Evolutionary conservation across 1,140 invertebrate genomes (phyloP).

Genomic region (Eufriesea mexicana): DNA sequence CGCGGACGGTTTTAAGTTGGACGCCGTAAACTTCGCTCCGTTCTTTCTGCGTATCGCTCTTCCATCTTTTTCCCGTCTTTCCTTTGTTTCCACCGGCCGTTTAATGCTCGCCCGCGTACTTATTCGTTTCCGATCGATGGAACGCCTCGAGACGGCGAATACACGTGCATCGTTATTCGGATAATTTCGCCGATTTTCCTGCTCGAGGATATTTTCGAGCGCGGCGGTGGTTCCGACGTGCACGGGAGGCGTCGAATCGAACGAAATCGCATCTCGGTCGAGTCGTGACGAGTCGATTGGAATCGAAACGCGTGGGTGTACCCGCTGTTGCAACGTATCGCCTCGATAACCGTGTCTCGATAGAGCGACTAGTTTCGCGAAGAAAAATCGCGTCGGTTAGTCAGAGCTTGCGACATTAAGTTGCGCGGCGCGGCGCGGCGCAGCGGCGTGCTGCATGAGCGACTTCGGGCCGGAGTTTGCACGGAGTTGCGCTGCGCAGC

Average conservation of each 20-base stretch:
- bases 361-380: slow-evolving; percentile 74
- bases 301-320: slow-evolving; percentile 74
- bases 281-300: background rate
- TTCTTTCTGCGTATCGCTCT: slow-evolving; percentile 27
- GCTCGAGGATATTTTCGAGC: too few relatives aligned
- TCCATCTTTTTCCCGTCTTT: slow-evolving; percentile 13
- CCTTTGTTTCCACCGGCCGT: slow-evolving; percentile 33
- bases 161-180: too few relatives aligned
- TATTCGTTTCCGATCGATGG: too few relatives aligned
- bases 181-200: too few relatives aligned
- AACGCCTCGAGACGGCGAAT: too few relatives aligned
- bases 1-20: slow-evolving; percentile 72
- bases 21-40: slow-evolving; percentile 69
- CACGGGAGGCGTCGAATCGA: too few relatives aligned
- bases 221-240: too few relatives aligned
- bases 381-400: slow-evolving; percentile 79
- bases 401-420: slow-evolving; percentile 73
- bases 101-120: background rate
- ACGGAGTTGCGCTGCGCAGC: slow-evolving; percentile 50
- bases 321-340: slow-evolving; percentile 73
- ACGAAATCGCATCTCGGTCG: too few relatives aligned
- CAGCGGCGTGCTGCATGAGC: slow-evolving; percentile 72
- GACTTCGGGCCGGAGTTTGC: slow-evolving; percentile 69
- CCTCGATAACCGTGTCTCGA: slow-evolving; percentile 74
- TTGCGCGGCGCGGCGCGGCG: slow-evolving; percentile 64